A percentile compares a stretch with the other conserved stretches of the same genome.
These are phyloP conservation scores for Diplosoma virens DNA, from an alignment of 23 tunicate species.

Conservation along the genomic window DNA sequence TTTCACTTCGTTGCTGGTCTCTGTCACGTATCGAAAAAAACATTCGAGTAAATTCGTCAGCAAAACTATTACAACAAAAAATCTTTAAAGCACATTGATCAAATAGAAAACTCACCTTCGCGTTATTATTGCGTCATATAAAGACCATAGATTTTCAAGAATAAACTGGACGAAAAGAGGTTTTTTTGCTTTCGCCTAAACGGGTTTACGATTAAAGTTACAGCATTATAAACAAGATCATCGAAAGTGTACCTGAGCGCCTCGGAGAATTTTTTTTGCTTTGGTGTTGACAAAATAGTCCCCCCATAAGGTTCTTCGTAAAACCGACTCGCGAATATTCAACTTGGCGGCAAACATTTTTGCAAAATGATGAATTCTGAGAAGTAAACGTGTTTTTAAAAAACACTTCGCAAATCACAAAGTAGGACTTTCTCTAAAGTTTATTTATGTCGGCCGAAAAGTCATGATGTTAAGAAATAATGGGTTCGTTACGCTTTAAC, in stretches of 20 bases:
- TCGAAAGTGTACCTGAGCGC: slow-evolving; percentile 74
- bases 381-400: too few species aligned
- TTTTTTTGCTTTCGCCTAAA: slow-evolving; percentile 79
- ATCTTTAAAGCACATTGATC: not conserved
- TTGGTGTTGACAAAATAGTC: slow-evolving; percentile 92
- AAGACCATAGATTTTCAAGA: slow-evolving; percentile 80
- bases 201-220: not conserved
- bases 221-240: not conserved
- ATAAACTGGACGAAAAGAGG: slow-evolving; percentile 88
- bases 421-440: too few species aligned
- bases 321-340: slow-evolving; percentile 53
- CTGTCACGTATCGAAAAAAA: slow-evolving; percentile 51
- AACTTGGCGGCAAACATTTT: slow-evolving; percentile 79
- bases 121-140: slow-evolving; percentile 59
- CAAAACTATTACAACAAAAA: not conserved
- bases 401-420: too few species aligned
- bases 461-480: too few species aligned
- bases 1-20: slow-evolving; percentile 69
- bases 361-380: slow-evolving; percentile 81
- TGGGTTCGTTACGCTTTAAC: too few species aligned
- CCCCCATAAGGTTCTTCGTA: slow-evolving; percentile 91
- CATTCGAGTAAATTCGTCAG: not conserved
- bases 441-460: too few species aligned
- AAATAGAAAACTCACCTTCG: slow-evolving; percentile 5
- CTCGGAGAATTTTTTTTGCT: slow-evolving; percentile 73